A percentile compares a stretch with the other conserved stretches of the same genome.
Evolutionary conservation across 2,888 invertebrate genomes (phyloP).

Genomic region (Empis livida): DNA sequence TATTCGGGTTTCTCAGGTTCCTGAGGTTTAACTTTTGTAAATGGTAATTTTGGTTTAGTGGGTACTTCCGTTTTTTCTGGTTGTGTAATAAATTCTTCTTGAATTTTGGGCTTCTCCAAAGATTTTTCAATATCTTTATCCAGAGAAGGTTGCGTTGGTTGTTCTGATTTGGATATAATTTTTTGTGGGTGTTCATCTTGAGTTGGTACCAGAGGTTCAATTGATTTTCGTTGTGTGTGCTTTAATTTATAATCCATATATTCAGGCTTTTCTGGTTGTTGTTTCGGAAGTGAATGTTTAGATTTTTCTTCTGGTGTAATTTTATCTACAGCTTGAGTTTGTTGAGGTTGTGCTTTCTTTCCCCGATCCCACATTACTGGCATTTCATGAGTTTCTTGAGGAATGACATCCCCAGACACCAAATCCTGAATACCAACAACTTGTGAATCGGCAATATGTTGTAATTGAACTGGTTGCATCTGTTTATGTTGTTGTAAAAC

Average conservation of each 20-base stretch:
- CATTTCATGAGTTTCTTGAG: conserved; percentile 13
- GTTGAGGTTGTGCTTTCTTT: conserved; percentile 14
- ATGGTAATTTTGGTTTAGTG: conserved; percentile 18
- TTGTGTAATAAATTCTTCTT: conserved; percentile 8
- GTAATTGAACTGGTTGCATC: conserved; percentile 7
- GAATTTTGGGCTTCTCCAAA: conserved; percentile 8
- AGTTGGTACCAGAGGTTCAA: too few relatives aligned
- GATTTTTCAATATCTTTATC: conserved; percentile 7
- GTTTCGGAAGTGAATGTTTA: conserved; percentile 18
- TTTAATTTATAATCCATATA: conserved; percentile 16
- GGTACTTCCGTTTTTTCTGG: conserved; percentile 10
- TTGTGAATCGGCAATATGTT: conserved; percentile 10
- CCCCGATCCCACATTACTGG: conserved; percentile 9
- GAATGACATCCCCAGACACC: conserved; percentile 10
- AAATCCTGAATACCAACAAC: conserved; percentile 18
- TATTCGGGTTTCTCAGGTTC: conserved; percentile 20
- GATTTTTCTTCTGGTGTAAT: background rate
- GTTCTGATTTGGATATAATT: too few relatives aligned
- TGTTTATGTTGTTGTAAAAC: conserved; percentile 8
- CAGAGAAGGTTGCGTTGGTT: conserved; percentile 12
- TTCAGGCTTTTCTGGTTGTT: conserved; percentile 19
- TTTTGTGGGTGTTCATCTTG: too few relatives aligned
- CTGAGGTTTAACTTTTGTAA: conserved; percentile 16
- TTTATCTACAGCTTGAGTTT: background rate
- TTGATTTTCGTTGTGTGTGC: conserved; percentile 10